Conservation (phyloP, 2,888 invertebrate species). For the Harpagoxenus sublaevis region DNA sequence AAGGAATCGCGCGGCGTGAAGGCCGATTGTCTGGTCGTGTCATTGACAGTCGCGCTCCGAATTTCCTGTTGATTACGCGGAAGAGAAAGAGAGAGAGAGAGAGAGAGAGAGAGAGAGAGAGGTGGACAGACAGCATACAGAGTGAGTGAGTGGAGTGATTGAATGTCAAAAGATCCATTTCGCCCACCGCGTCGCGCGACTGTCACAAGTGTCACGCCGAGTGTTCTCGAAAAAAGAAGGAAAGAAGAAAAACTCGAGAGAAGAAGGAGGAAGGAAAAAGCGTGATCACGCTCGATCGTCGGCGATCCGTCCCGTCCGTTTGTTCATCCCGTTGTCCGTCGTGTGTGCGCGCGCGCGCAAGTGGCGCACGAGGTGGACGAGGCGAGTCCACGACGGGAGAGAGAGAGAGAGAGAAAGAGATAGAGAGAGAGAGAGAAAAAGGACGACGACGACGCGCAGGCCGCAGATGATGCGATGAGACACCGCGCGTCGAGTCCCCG, state of each 20-base stretch:
- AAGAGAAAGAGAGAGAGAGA: neutral
- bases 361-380: conserved; percentile 2
- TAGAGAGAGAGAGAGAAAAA: neutral
- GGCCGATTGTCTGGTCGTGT: neutral
- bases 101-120: neutral
- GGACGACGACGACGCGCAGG: neutral
- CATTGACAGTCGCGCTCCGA: neutral
- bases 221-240: conserved; percentile 10
- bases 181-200: conserved; percentile 37
- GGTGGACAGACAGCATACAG: too few relatives aligned
- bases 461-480: conserved; percentile 25
- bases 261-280: conserved; percentile 29
- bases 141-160: neutral
- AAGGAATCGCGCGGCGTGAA: conserved; percentile 67
- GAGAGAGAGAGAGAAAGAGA: neutral
- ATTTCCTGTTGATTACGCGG: neutral
- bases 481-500: neutral
- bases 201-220: conserved; percentile 55
- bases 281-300: conserved; percentile 71
- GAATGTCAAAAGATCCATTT: too few relatives aligned
- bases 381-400: neutral
- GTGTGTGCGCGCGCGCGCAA: neutral
- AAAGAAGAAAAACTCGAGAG: neutral
- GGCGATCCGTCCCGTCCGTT: conserved; percentile 49
- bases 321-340: neutral